Percentiles rank a stretch among this genome's conserved stretches.
Conservation (phyloP, 2,888 invertebrate genomes). For the Brassicogethes aeneus region DNA sequence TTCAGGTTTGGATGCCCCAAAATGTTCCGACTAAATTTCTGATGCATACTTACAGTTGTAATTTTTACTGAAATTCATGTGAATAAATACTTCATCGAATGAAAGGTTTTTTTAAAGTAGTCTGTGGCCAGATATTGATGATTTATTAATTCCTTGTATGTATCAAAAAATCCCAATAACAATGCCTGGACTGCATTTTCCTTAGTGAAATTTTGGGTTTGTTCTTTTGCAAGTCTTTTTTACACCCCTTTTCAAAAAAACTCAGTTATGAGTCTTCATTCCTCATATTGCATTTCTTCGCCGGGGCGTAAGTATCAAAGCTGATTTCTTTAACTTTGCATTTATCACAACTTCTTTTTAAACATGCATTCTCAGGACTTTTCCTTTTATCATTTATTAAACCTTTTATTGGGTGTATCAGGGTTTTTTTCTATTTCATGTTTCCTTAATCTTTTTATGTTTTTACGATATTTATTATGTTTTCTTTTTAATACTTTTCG, state of each 20-base stretch:
- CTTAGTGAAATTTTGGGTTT: background rate
- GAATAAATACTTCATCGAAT: slow-evolving; percentile 7
- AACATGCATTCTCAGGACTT: background rate
- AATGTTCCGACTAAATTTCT: slow-evolving; percentile 1
- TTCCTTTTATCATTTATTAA: no score
- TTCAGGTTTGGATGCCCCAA: slow-evolving; percentile 3
- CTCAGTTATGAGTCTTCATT: background rate
- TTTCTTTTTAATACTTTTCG: no score
- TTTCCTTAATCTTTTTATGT: no score
- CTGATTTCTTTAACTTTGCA: background rate
- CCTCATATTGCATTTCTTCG: background rate
- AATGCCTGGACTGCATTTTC: background rate
- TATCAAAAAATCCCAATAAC: background rate
- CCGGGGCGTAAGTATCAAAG: background rate
- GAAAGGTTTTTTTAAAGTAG: no score
- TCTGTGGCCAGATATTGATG: background rate
- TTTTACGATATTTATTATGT: no score
- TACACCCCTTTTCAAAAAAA: background rate
- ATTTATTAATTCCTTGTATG: background rate
- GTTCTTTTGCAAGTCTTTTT: background rate
- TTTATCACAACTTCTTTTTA: background rate
- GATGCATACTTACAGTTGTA: background rate
- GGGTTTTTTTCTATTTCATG: no score
- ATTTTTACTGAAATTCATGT: slow-evolving; percentile 1
- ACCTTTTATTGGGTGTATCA: no score